Conservation (phyloP, 2,888 invertebrate genomes). For the Drosophila quinaria region DNA sequence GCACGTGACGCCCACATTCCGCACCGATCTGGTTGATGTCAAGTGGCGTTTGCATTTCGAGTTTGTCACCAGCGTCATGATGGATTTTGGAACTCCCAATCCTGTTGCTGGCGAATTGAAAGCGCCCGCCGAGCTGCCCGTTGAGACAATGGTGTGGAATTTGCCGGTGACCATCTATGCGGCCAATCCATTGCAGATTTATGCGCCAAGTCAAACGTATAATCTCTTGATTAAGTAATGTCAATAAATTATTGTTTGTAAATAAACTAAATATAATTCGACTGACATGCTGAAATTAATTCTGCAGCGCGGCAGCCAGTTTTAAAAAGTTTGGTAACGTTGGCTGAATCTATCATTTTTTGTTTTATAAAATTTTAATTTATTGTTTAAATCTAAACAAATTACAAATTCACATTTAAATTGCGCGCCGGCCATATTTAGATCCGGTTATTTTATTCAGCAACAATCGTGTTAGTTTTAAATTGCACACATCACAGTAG, state of each 20-base stretch:
- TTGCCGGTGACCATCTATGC: slow-evolving; percentile 97
- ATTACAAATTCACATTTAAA: not conserved
- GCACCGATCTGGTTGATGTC: slow-evolving; percentile 94
- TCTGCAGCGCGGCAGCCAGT: no score
- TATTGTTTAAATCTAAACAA: no score
- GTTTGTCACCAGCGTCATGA: slow-evolving; percentile 94
- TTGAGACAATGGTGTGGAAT: slow-evolving; percentile 99
- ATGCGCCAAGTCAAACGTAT: slow-evolving; percentile 87
- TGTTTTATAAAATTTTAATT: no score
- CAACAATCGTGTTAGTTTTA: not conserved
- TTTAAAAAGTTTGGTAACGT: no score
- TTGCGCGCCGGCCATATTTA: not conserved
- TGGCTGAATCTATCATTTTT: no score
- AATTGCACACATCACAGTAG: not conserved
- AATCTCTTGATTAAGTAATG: slow-evolving; percentile 79
- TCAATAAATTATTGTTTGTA: slow-evolving; percentile 28
- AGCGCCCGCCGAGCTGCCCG: slow-evolving; percentile 94
- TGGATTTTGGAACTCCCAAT: slow-evolving; percentile 86
- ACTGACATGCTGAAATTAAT: not conserved
- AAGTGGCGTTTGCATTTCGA: slow-evolving; percentile 99
- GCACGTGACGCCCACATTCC: slow-evolving; percentile 98
- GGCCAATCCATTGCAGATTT: slow-evolving; percentile 93
- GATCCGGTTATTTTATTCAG: not conserved
- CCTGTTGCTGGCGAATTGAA: slow-evolving; percentile 88
- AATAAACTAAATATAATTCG: not conserved